A percentile compares a stretch with the other conserved stretches of the same genome.
phyloP scores from a whole-genome alignment of 1,140 invertebrate genomes.

The Drosophila melanogaster region Release_6_plus_ISO1_MT NT_033777.3:10749001-10749500 shows the following conservation, averaged over 20 bases:
- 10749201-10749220: no score
- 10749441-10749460: not conserved
- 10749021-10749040: constrained; percentile 7
- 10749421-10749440: not conserved
- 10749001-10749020: constrained; percentile 16
- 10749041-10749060: constrained; percentile 8
- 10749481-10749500: not conserved
- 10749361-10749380: not conserved
- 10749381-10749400: not conserved
- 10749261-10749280: no score
- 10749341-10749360: not conserved
- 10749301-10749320: no score
- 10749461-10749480: not conserved
- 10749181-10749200: no score
- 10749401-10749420: not conserved
- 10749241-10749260: no score
- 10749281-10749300: no score
- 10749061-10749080: constrained; percentile 29
- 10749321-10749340: not conserved
- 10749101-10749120: constrained; percentile 5
- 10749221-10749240: no score
- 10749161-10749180: not conserved
- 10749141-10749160: constrained; percentile 14
- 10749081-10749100: constrained; percentile 29
- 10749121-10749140: not conserved